A percentile compares a stretch with the other conserved stretches of the same genome.
Conservation (phyloP, 2,797 vertebrate genomes). For the Microctenopoma steveboyesi region DNA sequence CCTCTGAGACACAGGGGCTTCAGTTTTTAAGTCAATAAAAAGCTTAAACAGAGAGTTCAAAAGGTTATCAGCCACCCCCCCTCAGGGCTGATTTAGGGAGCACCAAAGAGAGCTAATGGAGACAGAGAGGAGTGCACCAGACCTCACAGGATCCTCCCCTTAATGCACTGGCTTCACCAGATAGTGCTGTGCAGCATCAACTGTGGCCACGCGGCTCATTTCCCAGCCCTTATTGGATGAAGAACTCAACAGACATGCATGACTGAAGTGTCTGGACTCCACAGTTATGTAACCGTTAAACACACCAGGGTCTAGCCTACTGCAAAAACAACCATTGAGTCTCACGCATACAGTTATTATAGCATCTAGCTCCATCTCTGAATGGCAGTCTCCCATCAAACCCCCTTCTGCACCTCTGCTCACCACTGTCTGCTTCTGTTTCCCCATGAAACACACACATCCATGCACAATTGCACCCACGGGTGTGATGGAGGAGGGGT, state of each 20-base stretch:
- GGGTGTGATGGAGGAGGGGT: constrained; percentile 14
- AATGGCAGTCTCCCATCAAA: background rate
- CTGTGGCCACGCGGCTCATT: constrained; percentile 9
- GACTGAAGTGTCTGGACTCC: constrained; percentile 53
- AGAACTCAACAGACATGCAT: constrained; percentile 37
- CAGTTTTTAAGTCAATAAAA: constrained; percentile 54
- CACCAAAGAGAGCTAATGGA: constrained; percentile 47
- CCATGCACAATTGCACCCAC: constrained; percentile 55
- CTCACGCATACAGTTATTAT: constrained; percentile 69
- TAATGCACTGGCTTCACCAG: constrained; percentile 9
- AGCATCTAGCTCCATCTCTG: constrained; percentile 64
- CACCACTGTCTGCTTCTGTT: constrained; percentile 56
- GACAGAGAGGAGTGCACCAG: constrained; percentile 38
- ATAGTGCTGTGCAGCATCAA: constrained; percentile 17
- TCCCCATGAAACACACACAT: constrained; percentile 60
- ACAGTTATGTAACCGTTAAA: constrained; percentile 60
- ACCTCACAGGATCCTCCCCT: constrained; percentile 8
- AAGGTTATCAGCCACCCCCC: constrained; percentile 65
- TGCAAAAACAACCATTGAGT: constrained; percentile 57
- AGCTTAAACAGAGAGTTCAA: constrained; percentile 55
- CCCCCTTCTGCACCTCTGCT: constrained; percentile 30
- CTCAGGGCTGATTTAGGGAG: constrained; percentile 38
- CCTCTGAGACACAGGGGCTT: constrained; percentile 19
- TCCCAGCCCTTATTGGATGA: constrained; percentile 19
- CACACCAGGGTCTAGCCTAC: constrained; percentile 58